Percentiles rank a stretch among this genome's conserved stretches.
phyloP scores from a whole-genome alignment of 2,113 vertebrate genomes.

The Xiphorhynchus elegans region DNA sequence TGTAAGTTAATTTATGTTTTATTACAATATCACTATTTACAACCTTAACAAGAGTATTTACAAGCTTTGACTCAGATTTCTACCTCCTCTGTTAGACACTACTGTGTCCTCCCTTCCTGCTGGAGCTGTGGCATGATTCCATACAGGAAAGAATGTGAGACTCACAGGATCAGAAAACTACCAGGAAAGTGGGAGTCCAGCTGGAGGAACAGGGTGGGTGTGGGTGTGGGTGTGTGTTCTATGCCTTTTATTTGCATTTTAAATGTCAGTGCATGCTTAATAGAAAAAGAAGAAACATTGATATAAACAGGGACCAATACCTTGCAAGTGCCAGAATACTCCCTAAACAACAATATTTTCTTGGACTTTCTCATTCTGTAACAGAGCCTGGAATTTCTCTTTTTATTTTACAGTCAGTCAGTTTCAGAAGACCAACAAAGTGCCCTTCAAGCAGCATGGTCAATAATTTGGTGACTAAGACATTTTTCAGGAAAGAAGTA shows the following conservation, averaged over 20 bases:
- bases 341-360: background rate
- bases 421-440: background rate
- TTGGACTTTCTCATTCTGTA: background rate
- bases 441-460: background rate
- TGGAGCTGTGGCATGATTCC: background rate
- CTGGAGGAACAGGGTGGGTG: background rate
- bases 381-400: background rate
- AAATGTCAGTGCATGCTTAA: background rate
- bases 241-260: background rate
- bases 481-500: background rate
- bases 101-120: background rate
- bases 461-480: background rate
- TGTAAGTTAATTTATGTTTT: background rate
- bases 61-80: background rate
- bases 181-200: background rate
- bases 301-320: background rate
- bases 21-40: constrained; percentile 4
- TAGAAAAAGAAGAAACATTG: background rate
- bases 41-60: background rate
- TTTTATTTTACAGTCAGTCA: background rate
- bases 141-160: background rate
- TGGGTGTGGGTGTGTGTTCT: background rate
- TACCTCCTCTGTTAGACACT: background rate
- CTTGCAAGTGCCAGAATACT: background rate
- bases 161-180: background rate